Conservation (phyloP, 2,797 vertebrate genomes). For the Pagetopsis macropterus region DNA sequence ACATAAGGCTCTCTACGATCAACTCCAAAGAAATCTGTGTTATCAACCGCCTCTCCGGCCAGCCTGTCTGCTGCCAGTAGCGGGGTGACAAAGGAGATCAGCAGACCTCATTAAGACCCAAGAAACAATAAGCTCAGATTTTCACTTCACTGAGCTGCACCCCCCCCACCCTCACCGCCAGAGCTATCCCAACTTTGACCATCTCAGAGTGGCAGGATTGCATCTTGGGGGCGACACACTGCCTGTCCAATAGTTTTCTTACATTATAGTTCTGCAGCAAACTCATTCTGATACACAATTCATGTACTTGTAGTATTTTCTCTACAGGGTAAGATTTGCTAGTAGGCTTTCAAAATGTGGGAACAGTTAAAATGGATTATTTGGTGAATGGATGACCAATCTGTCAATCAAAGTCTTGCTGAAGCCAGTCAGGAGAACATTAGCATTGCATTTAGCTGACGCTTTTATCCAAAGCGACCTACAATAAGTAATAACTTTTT, state of each 20-base stretch:
- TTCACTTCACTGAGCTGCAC: slow-evolving; percentile 54
- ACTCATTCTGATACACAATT: neutral
- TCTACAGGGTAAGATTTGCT: neutral
- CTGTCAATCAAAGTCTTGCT: too few relatives aligned
- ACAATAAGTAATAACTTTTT: too few relatives aligned
- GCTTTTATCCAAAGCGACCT: too few relatives aligned
- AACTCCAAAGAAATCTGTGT: slow-evolving; percentile 68
- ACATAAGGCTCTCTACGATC: slow-evolving; percentile 72
- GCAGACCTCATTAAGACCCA: slow-evolving; percentile 70
- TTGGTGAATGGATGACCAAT: too few relatives aligned
- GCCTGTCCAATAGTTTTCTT: neutral
- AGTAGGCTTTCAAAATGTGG: neutral
- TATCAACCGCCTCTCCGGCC: slow-evolving; percentile 65
- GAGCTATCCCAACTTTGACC: slow-evolving; percentile 5
- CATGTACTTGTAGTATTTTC: neutral
- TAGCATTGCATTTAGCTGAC: too few relatives aligned
- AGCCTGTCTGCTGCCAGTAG: slow-evolving; percentile 50
- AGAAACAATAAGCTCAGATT: slow-evolving; percentile 74
- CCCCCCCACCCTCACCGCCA: neutral
- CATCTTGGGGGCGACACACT: neutral
- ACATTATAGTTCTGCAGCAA: neutral
- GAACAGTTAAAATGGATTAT: neutral
- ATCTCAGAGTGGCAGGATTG: slow-evolving; percentile 16
- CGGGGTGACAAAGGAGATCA: slow-evolving; percentile 74
- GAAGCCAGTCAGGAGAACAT: too few relatives aligned